Evolutionary conservation across 2,797 vertebrate genomes (phyloP).

Genomic region (Bryconaethiops microstoma): DNA sequence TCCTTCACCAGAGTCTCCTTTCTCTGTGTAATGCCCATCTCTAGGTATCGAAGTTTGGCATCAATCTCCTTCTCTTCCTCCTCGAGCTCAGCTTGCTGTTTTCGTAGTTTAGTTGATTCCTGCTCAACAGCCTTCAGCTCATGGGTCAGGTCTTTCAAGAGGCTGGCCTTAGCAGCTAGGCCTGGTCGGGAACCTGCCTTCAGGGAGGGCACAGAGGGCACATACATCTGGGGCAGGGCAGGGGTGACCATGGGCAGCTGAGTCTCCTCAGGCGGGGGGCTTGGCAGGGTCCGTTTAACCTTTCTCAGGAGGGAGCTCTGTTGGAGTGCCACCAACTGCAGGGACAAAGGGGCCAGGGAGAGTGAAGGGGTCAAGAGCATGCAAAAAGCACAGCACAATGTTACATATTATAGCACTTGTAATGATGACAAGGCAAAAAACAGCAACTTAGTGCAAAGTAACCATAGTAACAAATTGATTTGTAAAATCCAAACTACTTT

Average conservation of each 20-base stretch:
- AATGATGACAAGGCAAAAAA: slow-evolving; percentile 1
- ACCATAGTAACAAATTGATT: neutral
- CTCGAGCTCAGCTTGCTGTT: slow-evolving; percentile 97
- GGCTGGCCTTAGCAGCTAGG: slow-evolving; percentile 92
- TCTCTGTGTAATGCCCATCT: slow-evolving; percentile 95
- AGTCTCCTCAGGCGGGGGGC: slow-evolving; percentile 96
- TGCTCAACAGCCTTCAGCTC: slow-evolving; percentile 97
- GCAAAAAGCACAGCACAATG: slow-evolving; percentile 50
- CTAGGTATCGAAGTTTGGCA: slow-evolving; percentile 95
- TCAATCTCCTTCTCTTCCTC: slow-evolving; percentile 99
- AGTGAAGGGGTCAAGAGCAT: slow-evolving; percentile 52
- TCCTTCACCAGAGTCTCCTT: slow-evolving; percentile 96
- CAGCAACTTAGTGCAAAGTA: neutral
- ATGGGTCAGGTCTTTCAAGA: slow-evolving; percentile 94
- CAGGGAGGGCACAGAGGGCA: slow-evolving; percentile 80
- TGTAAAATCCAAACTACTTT: neutral
- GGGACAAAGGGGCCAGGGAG: slow-evolving; percentile 66
- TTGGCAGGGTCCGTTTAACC: slow-evolving; percentile 97
- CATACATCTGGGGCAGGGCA: slow-evolving; percentile 87
- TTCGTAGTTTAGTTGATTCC: slow-evolving; percentile 95
- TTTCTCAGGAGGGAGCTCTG: slow-evolving; percentile 93
- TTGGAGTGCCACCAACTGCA: slow-evolving; percentile 91
- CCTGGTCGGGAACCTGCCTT: slow-evolving; percentile 79
- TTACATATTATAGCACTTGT: slow-evolving; percentile 46
- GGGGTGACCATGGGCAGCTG: slow-evolving; percentile 89